These are phyloP conservation scores for Clusia tigrina DNA, from an alignment of 2,888 invertebrate genomes.

Conservation along the genomic window DNA sequence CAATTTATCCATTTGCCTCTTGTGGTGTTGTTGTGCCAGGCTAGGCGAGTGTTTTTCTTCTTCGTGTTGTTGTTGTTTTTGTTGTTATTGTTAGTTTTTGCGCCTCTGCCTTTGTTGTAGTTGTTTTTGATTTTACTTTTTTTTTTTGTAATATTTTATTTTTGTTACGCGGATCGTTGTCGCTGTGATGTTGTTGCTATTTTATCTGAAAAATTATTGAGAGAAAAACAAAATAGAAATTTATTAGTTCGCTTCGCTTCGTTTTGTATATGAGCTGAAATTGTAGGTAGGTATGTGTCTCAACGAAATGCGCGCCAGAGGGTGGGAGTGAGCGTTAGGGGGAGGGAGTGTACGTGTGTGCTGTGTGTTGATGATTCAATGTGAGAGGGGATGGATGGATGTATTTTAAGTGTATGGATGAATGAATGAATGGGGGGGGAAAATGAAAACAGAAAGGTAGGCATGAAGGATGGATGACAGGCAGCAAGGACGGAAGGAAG, in stretches of 20 bases:
- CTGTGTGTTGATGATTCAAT: slow-evolving; percentile 22
- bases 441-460: neutral
- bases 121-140: no score
- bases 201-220: neutral
- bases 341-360: slow-evolving; percentile 13
- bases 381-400: slow-evolving; percentile 22
- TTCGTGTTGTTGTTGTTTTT: neutral
- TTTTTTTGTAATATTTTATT: neutral
- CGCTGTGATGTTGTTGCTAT: neutral
- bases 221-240: slow-evolving; percentile 48
- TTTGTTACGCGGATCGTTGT: neutral
- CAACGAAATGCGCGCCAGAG: slow-evolving; percentile 28
- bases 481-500: no score
- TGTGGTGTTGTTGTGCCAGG: neutral
- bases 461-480: no score
- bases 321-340: slow-evolving; percentile 21
- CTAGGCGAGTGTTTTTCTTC: no score
- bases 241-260: slow-evolving; percentile 51
- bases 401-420: slow-evolving; percentile 27
- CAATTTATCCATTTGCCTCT: slow-evolving; percentile 1
- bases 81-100: neutral
- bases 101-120: neutral
- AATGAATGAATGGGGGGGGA: neutral
- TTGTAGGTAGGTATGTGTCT: no score
- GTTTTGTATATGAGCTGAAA: no score